Evolutionary conservation across 2,797 vertebrate genomes (phyloP), one percentile per base, ranked within the genome.

Genomic region (Philypnodon macrostomus): DNA sequence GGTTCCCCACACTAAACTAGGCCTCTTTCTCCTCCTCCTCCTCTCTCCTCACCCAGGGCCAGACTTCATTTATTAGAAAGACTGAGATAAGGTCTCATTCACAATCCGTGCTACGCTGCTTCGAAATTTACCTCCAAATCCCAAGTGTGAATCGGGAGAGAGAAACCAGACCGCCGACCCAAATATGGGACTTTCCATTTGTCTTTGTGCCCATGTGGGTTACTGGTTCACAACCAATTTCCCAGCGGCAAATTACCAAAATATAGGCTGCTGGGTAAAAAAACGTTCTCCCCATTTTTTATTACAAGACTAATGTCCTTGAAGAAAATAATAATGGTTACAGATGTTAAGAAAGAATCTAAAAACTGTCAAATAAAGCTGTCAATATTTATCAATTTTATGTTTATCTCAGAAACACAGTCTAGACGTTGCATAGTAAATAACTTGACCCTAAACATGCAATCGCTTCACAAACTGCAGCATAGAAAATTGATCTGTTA

Each of bases 381-480:
- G 75, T 85, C 75, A 67, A 85, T 87, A 81, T 12, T 13, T 75
- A 86, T 82, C 3, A 83, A 85, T 77, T 42, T 60, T 53, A 65
- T 67, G 63, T 70, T 76, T 73, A 37, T 46, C 60, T 40, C 55
- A 60, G 64, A 52, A 80, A 63, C 49, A 47, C n/a, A 7, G 75
- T 82, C 80, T 83, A 81, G 79, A 87, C 84, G 54, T 32, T 56
- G 56, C 75, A 56, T 72, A 63, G 49, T 62, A 67, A 70, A 77
- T 67, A 58, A 71, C 55, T 59, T 51, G 31, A n/a, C 34, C 44
- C 31, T 5, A 6, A 27, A 57, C 19, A 4, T n/a, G 60, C 64
- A 34, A 32, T 38, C 31, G 39, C 35, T 42, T 58, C 45, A 0
- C 50, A 71, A 62, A 79, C 65, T 70, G 75, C 50, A 46, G 36